Evolutionary conservation across 2,113 vertebrate species (phyloP).

Genomic region (Cryptotis parvus): DNA sequence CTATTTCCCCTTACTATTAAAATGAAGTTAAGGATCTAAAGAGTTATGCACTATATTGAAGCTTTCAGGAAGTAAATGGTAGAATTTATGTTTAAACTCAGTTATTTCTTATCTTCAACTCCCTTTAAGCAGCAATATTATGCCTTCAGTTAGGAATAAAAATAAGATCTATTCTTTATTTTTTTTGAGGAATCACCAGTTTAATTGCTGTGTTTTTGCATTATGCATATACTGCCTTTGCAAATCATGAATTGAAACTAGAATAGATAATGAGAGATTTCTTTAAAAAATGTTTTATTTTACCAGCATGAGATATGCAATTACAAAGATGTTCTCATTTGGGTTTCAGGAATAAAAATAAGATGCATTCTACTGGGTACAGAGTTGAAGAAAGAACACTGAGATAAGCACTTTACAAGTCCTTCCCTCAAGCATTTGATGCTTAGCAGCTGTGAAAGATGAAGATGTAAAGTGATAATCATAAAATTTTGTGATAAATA

Average conservation of each 20-base stretch:
- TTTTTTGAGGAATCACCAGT: too few relatives aligned
- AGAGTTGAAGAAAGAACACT: not conserved
- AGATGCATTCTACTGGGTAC: not conserved
- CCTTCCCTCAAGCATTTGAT: not conserved
- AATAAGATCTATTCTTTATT: not conserved
- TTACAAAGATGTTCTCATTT: too few relatives aligned
- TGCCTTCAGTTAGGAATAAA: not conserved
- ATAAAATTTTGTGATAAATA: slow-evolving; percentile 13
- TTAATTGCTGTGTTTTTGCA: too few relatives aligned
- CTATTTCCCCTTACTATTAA: not conserved
- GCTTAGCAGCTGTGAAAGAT: not conserved
- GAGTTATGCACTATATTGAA: slow-evolving; percentile 24
- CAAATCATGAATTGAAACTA: too few relatives aligned
- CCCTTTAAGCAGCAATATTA: not conserved
- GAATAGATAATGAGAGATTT: too few relatives aligned
- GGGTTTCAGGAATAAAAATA: slow-evolving; percentile 32
- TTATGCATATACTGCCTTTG: too few relatives aligned
- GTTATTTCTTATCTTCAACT: not conserved
- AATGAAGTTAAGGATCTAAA: not conserved
- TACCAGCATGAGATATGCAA: too few relatives aligned
- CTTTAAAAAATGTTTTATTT: too few relatives aligned
- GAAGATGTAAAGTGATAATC: not conserved
- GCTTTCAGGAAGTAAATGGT: not conserved
- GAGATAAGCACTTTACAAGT: not conserved
- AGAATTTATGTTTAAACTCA: not conserved